These are phyloP conservation scores for Tenebrio molitor DNA, from an alignment of 1,140 invertebrate species.

Conservation along the genomic window DNA sequence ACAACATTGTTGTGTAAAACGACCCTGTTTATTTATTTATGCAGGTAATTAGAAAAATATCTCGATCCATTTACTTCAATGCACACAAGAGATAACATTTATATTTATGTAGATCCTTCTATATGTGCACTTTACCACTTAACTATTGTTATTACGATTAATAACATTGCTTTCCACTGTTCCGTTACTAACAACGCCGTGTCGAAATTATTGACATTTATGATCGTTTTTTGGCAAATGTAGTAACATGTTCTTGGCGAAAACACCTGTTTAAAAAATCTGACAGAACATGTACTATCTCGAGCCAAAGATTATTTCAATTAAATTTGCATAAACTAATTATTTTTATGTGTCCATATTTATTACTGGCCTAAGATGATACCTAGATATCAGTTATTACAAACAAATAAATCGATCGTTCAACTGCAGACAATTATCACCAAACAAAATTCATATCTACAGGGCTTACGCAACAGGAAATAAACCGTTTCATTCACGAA, in stretches of 20 bases:
- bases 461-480: slow-evolving; percentile 24
- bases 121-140: slow-evolving; percentile 1
- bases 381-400: slow-evolving; percentile 31
- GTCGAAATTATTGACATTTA: slow-evolving; percentile 6
- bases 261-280: no score
- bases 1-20: slow-evolving; percentile 26
- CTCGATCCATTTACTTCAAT: slow-evolving; percentile 5
- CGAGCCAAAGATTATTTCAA: slow-evolving; percentile 23
- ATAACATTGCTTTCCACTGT: neutral
- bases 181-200: neutral
- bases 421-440: slow-evolving; percentile 38
- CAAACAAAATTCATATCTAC: slow-evolving; percentile 25
- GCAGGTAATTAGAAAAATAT: slow-evolving; percentile 43
- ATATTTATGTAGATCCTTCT: slow-evolving; percentile 29
- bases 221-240: neutral
- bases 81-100: slow-evolving; percentile 26
- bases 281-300: no score
- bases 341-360: slow-evolving; percentile 38
- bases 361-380: slow-evolving; percentile 43
- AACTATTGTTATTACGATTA: slow-evolving; percentile 33
- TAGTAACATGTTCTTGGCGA: neutral
- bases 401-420: slow-evolving; percentile 38
- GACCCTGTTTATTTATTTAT: slow-evolving; percentile 18
- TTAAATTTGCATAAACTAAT: slow-evolving; percentile 42
- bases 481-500: slow-evolving; percentile 9